Evolutionary conservation across 2,113 vertebrate species (phyloP).

Genomic region (Leptosomus discolor): DNA sequence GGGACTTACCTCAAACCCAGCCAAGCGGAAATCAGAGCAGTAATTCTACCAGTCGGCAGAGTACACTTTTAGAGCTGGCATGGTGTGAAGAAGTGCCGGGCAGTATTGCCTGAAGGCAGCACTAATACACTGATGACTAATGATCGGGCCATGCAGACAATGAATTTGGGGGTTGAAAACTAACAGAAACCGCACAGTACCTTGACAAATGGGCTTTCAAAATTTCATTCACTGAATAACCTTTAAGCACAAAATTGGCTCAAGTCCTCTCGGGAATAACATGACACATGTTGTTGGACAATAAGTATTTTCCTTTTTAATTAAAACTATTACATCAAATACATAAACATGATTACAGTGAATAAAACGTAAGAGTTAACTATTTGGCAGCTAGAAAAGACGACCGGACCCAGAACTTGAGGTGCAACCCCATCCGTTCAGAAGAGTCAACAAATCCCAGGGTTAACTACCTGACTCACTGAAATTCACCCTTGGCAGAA

Average conservation of each 20-base stretch:
- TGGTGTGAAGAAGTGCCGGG: constrained; percentile 79
- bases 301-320: constrained; percentile 80
- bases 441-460: constrained; percentile 14
- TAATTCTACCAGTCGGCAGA: constrained; percentile 79
- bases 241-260: constrained; percentile 87
- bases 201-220: constrained; percentile 96
- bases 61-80: constrained; percentile 75
- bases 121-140: constrained; percentile 91
- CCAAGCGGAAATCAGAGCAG: constrained; percentile 79
- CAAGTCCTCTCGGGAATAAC: constrained; percentile 72
- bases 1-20: constrained; percentile 80
- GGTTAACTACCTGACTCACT: constrained; percentile 61
- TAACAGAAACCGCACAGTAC: constrained; percentile 80
- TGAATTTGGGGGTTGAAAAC: constrained; percentile 86
- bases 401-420: not conserved
- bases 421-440: not conserved
- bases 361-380: constrained; percentile 33
- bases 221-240: constrained; percentile 87
- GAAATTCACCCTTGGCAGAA: constrained; percentile 61
- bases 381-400: not conserved
- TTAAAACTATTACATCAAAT: constrained; percentile 69
- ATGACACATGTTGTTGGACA: constrained; percentile 71
- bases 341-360: constrained; percentile 34
- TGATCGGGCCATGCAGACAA: constrained; percentile 91
- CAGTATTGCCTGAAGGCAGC: constrained; percentile 83